Evolutionary conservation across 2,113 vertebrate species (phyloP).

Genomic region (Rhagologus leucostigma): DNA sequence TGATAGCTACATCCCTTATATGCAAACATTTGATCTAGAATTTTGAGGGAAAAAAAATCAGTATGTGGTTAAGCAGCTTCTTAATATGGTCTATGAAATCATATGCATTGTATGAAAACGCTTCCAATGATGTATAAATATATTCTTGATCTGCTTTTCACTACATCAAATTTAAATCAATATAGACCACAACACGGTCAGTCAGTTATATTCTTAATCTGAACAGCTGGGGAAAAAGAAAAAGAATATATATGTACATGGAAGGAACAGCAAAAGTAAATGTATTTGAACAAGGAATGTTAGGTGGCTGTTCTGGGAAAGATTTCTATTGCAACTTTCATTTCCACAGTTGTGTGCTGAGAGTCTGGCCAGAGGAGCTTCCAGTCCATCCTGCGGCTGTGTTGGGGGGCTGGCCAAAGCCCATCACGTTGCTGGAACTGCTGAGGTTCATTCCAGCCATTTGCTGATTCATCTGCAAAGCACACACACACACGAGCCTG

Average conservation of each 20-base stretch:
- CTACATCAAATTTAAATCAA: constrained; percentile 82
- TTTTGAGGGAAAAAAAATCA: constrained; percentile 77
- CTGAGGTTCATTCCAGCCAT: constrained; percentile 87
- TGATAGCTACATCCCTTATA: constrained; percentile 87
- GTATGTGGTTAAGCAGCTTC: constrained; percentile 78
- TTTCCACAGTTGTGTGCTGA: constrained; percentile 98
- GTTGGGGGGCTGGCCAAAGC: constrained; percentile 80
- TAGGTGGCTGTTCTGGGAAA: constrained; percentile 45
- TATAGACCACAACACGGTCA: constrained; percentile 77
- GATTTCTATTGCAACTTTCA: constrained; percentile 66
- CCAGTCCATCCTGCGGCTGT: constrained; percentile 82
- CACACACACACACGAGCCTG: not conserved
- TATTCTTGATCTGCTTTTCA: constrained; percentile 81
- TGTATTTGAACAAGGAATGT: constrained; percentile 72
- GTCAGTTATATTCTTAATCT: constrained; percentile 73
- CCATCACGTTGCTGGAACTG: constrained; percentile 62
- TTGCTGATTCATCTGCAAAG: constrained; percentile 90
- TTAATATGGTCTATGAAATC: constrained; percentile 71
- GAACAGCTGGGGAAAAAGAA: constrained; percentile 69
- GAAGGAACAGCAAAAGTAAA: constrained; percentile 69
- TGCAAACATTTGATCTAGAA: constrained; percentile 85
- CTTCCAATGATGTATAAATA: constrained; percentile 73
- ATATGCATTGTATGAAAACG: constrained; percentile 64
- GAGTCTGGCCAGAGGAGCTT: constrained; percentile 88
- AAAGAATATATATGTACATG: constrained; percentile 71